A percentile compares a stretch with the other conserved stretches of the same genome.
Evolutionary conservation across 2,888 invertebrate species (phyloP).

Genomic region (Apotomis turbidana): DNA sequence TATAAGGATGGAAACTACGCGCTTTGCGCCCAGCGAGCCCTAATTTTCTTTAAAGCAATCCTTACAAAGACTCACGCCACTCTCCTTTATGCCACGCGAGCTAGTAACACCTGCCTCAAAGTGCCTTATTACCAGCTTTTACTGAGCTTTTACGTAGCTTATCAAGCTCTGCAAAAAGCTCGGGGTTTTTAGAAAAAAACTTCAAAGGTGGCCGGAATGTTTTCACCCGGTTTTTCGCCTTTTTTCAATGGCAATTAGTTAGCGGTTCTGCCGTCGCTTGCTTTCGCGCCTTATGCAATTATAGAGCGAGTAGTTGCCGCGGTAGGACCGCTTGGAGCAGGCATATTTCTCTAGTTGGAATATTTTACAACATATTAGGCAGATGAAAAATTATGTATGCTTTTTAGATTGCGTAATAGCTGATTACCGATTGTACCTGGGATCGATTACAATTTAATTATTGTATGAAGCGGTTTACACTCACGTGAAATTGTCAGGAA

Average conservation of each 20-base stretch:
- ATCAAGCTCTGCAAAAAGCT: slow-evolving; percentile 74
- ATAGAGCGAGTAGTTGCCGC: slow-evolving; percentile 66
- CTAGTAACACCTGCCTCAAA: slow-evolving; percentile 75
- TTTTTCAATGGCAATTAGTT: slow-evolving; percentile 85
- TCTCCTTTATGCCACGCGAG: slow-evolving; percentile 61
- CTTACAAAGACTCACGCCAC: slow-evolving; percentile 64
- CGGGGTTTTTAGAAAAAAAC: slow-evolving; percentile 70
- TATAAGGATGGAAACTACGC: slow-evolving; percentile 21
- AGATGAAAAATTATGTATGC: no score
- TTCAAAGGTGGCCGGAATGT: slow-evolving; percentile 78
- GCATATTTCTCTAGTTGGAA: slow-evolving; percentile 25
- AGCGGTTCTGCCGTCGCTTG: slow-evolving; percentile 72
- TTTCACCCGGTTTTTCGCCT: slow-evolving; percentile 83
- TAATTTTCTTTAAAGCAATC: slow-evolving; percentile 41
- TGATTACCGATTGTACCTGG: no score
- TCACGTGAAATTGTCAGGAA: no score
- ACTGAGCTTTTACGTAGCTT: slow-evolving; percentile 73
- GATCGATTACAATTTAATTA: no score
- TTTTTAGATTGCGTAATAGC: no score
- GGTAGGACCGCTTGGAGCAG: slow-evolving; percentile 48
- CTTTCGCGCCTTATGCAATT: slow-evolving; percentile 78
- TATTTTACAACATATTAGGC: no score
- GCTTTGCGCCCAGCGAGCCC: slow-evolving; percentile 28
- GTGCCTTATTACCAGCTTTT: slow-evolving; percentile 68
- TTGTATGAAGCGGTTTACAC: no score